A percentile compares a stretch with the other conserved stretches of the same genome.
These are phyloP conservation scores for Lophius americanus DNA, from an alignment of 2,797 vertebrate species.

Conservation along the genomic window DNA sequence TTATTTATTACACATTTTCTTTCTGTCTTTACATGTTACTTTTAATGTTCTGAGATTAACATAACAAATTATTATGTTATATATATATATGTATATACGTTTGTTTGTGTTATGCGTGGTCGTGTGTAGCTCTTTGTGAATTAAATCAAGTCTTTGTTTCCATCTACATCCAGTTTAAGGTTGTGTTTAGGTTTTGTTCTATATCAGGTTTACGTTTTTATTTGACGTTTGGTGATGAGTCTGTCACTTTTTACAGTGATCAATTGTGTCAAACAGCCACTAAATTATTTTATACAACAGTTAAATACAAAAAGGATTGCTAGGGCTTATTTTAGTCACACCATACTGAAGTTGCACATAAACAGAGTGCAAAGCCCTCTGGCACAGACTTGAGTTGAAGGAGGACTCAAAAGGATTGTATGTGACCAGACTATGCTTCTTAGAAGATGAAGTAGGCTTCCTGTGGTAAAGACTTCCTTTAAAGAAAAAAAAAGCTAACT, in stretches of 20 bases:
- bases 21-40: no score
- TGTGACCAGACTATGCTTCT: neutral
- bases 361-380: no score
- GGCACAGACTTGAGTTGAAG: no score
- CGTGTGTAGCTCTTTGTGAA: neutral
- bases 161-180: neutral
- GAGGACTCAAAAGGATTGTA: neutral
- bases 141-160: neutral
- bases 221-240: neutral
- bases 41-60: no score
- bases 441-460: slow-evolving; percentile 9
- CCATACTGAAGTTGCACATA: neutral
- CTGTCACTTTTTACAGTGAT: neutral
- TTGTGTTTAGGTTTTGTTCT: neutral
- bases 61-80: no score
- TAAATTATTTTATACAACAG: neutral
- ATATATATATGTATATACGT: neutral
- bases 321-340: neutral
- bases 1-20: no score
- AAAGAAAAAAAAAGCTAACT: neutral
- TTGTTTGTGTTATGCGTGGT: neutral
- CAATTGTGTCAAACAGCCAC: neutral
- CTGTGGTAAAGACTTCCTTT: slow-evolving; percentile 38
- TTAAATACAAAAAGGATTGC: neutral
- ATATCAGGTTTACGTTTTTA: neutral